Conservation (phyloP, 2,113 vertebrate species). For the Caretta caretta region DNA sequence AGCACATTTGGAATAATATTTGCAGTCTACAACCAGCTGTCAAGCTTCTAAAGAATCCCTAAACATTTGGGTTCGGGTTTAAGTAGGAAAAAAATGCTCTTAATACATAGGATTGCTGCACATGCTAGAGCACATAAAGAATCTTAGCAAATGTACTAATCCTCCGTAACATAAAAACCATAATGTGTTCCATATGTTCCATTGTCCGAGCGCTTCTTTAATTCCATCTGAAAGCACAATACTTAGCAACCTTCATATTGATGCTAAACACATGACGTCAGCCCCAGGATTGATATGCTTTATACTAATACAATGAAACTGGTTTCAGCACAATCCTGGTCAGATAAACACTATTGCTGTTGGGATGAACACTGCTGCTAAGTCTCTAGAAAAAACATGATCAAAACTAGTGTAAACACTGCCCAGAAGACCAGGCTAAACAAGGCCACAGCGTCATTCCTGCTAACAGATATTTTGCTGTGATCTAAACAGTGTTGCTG, state of each 20-base stretch:
- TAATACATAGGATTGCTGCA: neutral
- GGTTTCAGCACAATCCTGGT: conserved; percentile 75
- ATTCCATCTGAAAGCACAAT: conserved; percentile 79
- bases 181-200: conserved; percentile 83
- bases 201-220: conserved; percentile 74
- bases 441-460: conserved; percentile 34
- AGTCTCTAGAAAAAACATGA: conserved; percentile 71
- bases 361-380: conserved; percentile 77
- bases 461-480: conserved; percentile 40
- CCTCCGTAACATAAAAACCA: conserved; percentile 76
- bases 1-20: conserved; percentile 70
- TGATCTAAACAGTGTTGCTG: conserved; percentile 34
- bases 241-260: conserved; percentile 84
- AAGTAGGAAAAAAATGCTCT: conserved; percentile 11
- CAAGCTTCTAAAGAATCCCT: conserved; percentile 69
- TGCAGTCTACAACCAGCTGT: conserved; percentile 73
- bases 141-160: conserved; percentile 77
- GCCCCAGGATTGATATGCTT: conserved; percentile 74
- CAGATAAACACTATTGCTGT: conserved; percentile 80
- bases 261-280: conserved; percentile 85
- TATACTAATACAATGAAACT: conserved; percentile 80
- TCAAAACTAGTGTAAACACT: conserved; percentile 55
- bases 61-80: conserved; percentile 64
- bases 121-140: conserved; percentile 50
- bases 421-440: conserved; percentile 49